Evolutionary conservation across 2,113 vertebrate species (phyloP).

Genomic region (Silurus asotus): DNA sequence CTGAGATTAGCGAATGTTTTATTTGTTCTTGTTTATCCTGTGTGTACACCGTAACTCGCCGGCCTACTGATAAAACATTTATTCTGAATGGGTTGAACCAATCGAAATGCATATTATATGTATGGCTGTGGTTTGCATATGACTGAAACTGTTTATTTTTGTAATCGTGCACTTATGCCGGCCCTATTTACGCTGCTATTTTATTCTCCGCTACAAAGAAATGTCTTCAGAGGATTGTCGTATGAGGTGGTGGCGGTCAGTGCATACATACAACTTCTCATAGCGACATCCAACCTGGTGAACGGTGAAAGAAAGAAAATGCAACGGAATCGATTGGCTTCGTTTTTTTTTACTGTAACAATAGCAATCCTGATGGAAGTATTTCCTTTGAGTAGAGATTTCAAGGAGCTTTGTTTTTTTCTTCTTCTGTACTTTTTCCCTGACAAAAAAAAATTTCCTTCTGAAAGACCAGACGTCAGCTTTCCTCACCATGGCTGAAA

Average conservation of each 20-base stretch:
- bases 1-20: background rate
- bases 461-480: constrained; percentile 7
- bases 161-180: constrained; percentile 42
- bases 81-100: background rate
- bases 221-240: constrained; percentile 52
- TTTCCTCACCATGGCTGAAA: constrained; percentile 12
- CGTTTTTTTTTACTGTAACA: background rate
- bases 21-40: background rate
- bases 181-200: constrained; percentile 50
- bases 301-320: background rate
- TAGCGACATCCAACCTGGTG: background rate
- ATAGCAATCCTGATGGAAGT: background rate
- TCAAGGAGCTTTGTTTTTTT: background rate
- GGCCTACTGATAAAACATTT: background rate
- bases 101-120: constrained; percentile 27
- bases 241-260: constrained; percentile 64
- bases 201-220: constrained; percentile 66
- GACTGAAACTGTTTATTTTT: constrained; percentile 44
- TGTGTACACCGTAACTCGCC: background rate
- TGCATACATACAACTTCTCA: constrained; percentile 47
- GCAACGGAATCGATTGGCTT: background rate
- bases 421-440: constrained; percentile 7
- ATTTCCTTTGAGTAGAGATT: background rate
- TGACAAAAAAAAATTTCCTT: constrained; percentile 22
- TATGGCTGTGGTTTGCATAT: constrained; percentile 34